Conservation (phyloP, 2,113 vertebrate genomes). For the Corynorhinus townsendii region DNA sequence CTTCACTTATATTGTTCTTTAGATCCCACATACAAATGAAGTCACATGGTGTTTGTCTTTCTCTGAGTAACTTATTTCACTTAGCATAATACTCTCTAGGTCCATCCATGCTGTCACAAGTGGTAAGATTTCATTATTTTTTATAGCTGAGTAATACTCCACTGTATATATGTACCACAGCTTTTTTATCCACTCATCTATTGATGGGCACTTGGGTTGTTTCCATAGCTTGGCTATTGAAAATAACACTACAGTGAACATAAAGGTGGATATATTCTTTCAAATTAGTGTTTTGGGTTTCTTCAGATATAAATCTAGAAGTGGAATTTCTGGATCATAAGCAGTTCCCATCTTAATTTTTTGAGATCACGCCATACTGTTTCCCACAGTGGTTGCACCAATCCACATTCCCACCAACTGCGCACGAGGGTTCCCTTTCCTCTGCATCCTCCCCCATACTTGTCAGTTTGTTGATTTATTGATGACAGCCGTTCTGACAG, state of each 20-base stretch:
- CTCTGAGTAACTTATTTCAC: background rate
- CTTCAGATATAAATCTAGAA: background rate
- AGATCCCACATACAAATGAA: background rate
- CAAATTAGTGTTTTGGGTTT: background rate
- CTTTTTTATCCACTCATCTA: background rate
- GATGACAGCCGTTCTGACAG: background rate
- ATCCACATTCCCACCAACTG: background rate
- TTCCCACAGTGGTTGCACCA: background rate
- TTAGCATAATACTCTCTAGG: background rate
- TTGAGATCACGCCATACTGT: background rate
- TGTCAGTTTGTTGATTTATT: background rate
- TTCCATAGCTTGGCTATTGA: background rate
- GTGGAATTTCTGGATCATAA: background rate
- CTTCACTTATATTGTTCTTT: background rate
- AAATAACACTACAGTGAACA: background rate
- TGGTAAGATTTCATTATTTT: background rate
- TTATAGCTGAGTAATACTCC: background rate
- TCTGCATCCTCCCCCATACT: background rate
- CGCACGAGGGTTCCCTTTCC: background rate
- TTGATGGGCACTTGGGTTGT: background rate
- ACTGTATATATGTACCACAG: background rate
- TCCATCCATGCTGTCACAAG: background rate
- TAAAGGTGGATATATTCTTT: background rate
- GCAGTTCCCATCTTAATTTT: background rate
- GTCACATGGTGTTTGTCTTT: background rate